Conservation (phyloP, 2,888 invertebrate species). For the Shargacucullia verbasci region DNA sequence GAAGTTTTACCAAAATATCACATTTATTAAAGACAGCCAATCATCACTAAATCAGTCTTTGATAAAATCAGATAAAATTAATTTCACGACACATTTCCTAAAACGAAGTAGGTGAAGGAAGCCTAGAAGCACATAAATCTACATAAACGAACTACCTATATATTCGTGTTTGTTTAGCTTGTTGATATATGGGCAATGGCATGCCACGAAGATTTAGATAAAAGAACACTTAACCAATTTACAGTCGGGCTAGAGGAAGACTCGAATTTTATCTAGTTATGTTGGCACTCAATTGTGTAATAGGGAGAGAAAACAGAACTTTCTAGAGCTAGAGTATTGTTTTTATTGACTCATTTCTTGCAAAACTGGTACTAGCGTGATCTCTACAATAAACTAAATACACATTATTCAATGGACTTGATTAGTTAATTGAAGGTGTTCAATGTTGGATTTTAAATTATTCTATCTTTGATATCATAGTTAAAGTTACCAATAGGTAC, state of each 20-base stretch:
- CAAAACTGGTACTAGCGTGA: too few species aligned
- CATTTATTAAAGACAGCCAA: too few species aligned
- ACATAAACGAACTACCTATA: conserved; percentile 13
- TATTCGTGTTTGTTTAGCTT: conserved; percentile 13
- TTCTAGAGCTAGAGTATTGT: neutral
- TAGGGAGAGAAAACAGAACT: neutral
- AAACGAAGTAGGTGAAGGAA: conserved; percentile 14
- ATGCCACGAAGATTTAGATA: conserved; percentile 53
- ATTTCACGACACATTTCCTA: neutral
- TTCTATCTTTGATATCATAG: too few species aligned
- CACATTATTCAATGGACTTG: too few species aligned
- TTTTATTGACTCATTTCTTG: too few species aligned
- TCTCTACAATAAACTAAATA: too few species aligned
- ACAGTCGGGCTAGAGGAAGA: conserved; percentile 46
- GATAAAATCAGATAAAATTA: conserved; percentile 2
- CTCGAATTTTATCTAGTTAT: conserved; percentile 34
- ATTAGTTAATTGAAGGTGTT: too few species aligned
- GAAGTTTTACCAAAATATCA: conserved; percentile 7
- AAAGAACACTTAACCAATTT: conserved; percentile 67
- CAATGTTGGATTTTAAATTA: too few species aligned
- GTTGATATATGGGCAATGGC: conserved; percentile 3
- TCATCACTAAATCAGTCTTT: too few species aligned
- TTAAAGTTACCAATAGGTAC: too few species aligned
- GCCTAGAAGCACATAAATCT: conserved; percentile 17
- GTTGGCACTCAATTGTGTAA: conserved; percentile 27